phyloP scores from a whole-genome alignment of 2,113 vertebrate genomes.

The Gracilinanus agilis region DNA sequence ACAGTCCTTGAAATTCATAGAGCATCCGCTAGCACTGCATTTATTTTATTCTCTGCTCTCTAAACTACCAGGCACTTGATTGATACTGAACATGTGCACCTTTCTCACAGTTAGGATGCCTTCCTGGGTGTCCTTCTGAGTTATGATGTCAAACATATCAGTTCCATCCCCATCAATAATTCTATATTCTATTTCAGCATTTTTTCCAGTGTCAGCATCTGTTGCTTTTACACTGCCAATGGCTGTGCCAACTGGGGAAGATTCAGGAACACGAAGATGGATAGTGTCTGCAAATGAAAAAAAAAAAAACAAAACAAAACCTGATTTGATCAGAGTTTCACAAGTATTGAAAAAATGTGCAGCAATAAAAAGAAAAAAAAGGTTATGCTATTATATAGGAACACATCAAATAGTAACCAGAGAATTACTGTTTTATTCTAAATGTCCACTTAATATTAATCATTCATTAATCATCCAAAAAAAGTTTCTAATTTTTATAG shows the following conservation, averaged over 20 bases:
- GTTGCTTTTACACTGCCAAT: constrained; percentile 88
- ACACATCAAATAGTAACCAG: not conserved
- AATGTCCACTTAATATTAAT: not conserved
- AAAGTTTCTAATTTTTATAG: not conserved
- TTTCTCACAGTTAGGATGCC: constrained; percentile 88
- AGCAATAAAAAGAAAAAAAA: not conserved
- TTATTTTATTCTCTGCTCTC: not conserved
- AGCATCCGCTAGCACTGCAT: not conserved
- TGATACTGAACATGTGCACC: constrained; percentile 73
- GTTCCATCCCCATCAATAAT: constrained; percentile 88
- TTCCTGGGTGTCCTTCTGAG: constrained; percentile 88
- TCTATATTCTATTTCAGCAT: constrained; percentile 89
- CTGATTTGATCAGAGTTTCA: not conserved
- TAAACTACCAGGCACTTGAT: not conserved
- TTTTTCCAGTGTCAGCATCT: constrained; percentile 88
- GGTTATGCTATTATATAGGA: not conserved
- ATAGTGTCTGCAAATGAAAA: constrained; percentile 82
- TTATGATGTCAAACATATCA: constrained; percentile 88
- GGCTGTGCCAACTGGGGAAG: constrained; percentile 85
- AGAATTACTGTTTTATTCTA: not conserved
- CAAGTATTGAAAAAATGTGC: not conserved
- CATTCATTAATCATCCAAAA: not conserved
- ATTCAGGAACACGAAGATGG: constrained; percentile 87
- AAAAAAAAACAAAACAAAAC: constrained; percentile 69
- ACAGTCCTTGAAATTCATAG: not conserved